These are phyloP conservation scores for Hirtodrosophila duncani DNA, from an alignment of 2,888 invertebrate genomes.

Conservation along the genomic window DNA sequence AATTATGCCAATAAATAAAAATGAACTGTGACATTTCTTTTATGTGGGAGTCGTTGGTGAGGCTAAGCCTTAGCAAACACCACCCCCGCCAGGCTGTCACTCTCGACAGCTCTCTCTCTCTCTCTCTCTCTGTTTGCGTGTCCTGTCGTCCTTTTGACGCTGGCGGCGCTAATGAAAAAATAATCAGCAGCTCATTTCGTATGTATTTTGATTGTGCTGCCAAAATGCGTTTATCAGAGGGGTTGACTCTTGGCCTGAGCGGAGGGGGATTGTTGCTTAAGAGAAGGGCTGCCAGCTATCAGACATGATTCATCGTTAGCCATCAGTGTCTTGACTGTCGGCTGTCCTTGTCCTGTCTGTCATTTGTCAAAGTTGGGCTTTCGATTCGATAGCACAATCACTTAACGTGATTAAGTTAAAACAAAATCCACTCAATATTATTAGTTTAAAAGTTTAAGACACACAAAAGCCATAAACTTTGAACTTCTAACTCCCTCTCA, in stretches of 20 bases:
- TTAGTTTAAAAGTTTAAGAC: too few relatives aligned
- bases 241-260: not conserved
- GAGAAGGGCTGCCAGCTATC: slow-evolving; percentile 24
- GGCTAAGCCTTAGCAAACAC: too few relatives aligned
- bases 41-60: too few relatives aligned
- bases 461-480: too few relatives aligned
- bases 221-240: slow-evolving; percentile 32
- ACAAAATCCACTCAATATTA: slow-evolving; percentile 44
- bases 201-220: slow-evolving; percentile 69
- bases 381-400: not conserved
- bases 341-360: slow-evolving; percentile 25
- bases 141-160: slow-evolving; percentile 9
- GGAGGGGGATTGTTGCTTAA: slow-evolving; percentile 2
- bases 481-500: too few relatives aligned
- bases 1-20: slow-evolving; percentile 64
- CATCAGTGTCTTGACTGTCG: slow-evolving; percentile 3
- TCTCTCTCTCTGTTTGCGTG: too few relatives aligned
- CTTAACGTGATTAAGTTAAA: not conserved
- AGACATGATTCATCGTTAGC: slow-evolving; percentile 43
- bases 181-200: slow-evolving; percentile 64
- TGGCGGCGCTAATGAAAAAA: slow-evolving; percentile 59
- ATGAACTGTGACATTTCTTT: slow-evolving; percentile 65
- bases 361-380: slow-evolving; percentile 46
- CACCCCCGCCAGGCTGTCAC: slow-evolving; percentile 9
- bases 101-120: too few relatives aligned